Conservation (phyloP, 2,888 invertebrate species). For the Onchidella celtica region DNA sequence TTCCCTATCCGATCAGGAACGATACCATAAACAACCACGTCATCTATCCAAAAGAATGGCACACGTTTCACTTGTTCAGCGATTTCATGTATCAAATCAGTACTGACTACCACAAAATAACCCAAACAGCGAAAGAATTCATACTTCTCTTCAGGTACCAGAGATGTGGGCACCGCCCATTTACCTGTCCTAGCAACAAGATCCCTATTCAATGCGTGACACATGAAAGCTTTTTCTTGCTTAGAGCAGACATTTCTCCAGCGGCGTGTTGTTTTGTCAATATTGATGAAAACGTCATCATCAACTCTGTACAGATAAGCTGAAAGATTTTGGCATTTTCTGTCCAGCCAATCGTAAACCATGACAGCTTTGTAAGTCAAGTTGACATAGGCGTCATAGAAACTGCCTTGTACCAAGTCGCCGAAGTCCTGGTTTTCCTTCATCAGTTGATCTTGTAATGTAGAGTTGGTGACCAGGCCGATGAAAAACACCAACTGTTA, state of each 20-base stretch:
- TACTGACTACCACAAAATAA: constrained; percentile 67
- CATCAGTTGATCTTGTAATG: too few species aligned
- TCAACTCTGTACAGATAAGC: too few species aligned
- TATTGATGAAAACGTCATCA: constrained; percentile 13
- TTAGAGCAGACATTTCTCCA: not conserved
- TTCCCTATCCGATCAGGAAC: constrained; percentile 66
- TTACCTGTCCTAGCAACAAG: not conserved
- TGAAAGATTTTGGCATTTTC: too few species aligned
- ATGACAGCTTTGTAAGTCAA: constrained; percentile 34
- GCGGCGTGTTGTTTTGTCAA: not conserved
- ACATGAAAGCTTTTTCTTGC: not conserved
- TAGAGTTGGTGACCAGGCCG: not conserved
- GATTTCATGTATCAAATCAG: constrained; percentile 68
- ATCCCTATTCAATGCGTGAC: not conserved
- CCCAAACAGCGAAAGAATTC: constrained; percentile 76
- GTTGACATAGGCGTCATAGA: too few species aligned
- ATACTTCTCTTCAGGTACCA: constrained; percentile 56
- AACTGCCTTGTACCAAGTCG: too few species aligned
- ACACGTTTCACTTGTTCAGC: constrained; percentile 66
- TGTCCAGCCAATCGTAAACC: too few species aligned
- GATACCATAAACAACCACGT: constrained; percentile 77
- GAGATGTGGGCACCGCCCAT: constrained; percentile 9
- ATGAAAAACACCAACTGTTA: constrained; percentile 28
- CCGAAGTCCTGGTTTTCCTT: too few species aligned
- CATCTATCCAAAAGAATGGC: constrained; percentile 79